Evolutionary conservation across 2,797 vertebrate species (phyloP).

Genomic region (Tapera naevia): DNA sequence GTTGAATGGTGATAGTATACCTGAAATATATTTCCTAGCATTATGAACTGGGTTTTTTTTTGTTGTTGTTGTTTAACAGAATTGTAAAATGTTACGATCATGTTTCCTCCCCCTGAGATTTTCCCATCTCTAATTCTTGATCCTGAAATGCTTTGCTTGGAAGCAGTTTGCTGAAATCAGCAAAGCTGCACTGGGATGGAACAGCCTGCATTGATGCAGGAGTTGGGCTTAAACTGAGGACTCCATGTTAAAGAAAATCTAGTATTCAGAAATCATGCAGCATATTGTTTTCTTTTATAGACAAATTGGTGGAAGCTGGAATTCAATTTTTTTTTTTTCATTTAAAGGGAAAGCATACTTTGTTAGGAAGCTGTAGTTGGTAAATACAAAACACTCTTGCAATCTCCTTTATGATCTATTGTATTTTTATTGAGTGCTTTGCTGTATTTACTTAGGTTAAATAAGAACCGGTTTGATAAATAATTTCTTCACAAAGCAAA

Average conservation of each 20-base stretch:
- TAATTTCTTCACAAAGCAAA: not conserved
- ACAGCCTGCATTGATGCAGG: not conserved
- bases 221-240: not conserved
- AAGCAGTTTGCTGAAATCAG: not conserved
- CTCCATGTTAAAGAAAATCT: not conserved
- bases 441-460: slow-evolving; percentile 9
- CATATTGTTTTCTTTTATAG: not conserved
- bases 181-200: not conserved
- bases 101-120: not conserved
- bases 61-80: not conserved
- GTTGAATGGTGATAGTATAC: not conserved
- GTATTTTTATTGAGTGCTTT: not conserved
- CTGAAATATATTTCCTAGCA: not conserved
- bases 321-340: not conserved
- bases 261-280: not conserved
- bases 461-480: not conserved
- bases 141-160: not conserved
- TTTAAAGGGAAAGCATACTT: not conserved
- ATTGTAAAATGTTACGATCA: not conserved
- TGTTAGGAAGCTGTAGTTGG: not conserved
- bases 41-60: not conserved
- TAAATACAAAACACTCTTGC: not conserved
- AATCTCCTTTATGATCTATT: slow-evolving; percentile 1
- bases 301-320: not conserved
- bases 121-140: not conserved